Evolutionary conservation across 2,888 invertebrate species (phyloP).

Genomic region (Noctua pronuba): DNA sequence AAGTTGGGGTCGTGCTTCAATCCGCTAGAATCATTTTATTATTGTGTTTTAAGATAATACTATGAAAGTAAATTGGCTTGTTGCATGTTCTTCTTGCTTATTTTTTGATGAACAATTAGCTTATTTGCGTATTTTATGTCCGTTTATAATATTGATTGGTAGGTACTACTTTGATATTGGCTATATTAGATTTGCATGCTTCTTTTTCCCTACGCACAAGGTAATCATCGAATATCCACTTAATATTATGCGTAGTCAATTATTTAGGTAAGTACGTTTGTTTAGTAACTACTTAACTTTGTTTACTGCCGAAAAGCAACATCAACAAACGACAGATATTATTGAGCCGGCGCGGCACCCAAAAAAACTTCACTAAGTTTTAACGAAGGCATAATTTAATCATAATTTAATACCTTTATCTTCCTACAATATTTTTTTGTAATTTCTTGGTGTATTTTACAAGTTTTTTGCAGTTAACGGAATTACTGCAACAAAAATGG

Average conservation of each 20-base stretch:
- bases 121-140: too few relatives aligned
- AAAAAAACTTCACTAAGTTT: background rate
- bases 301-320: background rate
- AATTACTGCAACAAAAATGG: background rate
- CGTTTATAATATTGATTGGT: background rate
- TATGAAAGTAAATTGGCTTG: background rate
- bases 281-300: too few relatives aligned
- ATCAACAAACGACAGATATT: background rate
- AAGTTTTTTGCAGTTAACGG: background rate
- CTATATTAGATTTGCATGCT: background rate
- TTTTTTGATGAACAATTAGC: background rate
- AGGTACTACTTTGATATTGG: background rate
- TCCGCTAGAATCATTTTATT: background rate
- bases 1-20: background rate
- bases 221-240: background rate
- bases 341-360: too few relatives aligned
- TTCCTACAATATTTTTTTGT: background rate
- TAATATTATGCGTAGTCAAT: background rate
- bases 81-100: background rate
- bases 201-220: background rate
- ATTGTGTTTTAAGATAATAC: too few relatives aligned
- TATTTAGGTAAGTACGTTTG: background rate
- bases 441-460: background rate
- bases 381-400: background rate
- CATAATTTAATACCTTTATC: background rate